These are phyloP conservation scores for Cordylochernes scorpioides DNA, from an alignment of 2,888 invertebrate genomes.

Conservation along the genomic window DNA sequence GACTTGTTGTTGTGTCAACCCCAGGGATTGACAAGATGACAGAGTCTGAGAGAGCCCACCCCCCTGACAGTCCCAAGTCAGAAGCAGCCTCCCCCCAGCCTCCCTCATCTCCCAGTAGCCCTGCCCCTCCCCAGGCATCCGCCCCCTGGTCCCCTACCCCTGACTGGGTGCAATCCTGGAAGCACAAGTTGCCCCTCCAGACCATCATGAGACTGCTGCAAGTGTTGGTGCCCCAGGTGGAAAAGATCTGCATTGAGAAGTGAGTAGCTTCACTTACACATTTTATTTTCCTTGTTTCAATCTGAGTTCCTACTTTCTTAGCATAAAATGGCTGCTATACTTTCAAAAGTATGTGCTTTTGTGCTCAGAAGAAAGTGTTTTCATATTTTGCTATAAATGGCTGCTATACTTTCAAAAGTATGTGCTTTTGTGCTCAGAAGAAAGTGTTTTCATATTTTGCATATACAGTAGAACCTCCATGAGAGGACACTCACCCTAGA, in stretches of 20 bases:
- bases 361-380: no score
- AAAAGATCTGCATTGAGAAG: constrained; percentile 99
- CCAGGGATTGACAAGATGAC: constrained; percentile 67
- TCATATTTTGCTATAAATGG: no score
- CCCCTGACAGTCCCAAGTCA: constrained; percentile 9
- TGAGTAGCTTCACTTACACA: constrained; percentile 26
- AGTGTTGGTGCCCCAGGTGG: constrained; percentile 89
- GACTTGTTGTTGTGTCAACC: no score
- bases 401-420: no score
- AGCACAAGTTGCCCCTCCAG: constrained; percentile 82
- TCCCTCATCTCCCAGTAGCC: no score
- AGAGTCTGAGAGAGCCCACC: constrained; percentile 68
- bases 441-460: no score
- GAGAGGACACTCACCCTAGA: no score
- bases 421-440: no score
- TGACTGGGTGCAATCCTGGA: constrained; percentile 91
- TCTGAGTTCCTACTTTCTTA: not conserved
- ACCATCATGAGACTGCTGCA: constrained; percentile 96
- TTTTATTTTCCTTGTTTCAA: constrained; percentile 12
- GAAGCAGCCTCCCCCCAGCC: no score
- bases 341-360: no score
- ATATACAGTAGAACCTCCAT: no score
- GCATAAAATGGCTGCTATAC: no score
- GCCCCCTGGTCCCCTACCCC: constrained; percentile 55
- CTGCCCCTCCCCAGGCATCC: constrained; percentile 1